phyloP scores from a whole-genome alignment of 2,797 vertebrate species.

The Cheirogaleus major region DNA sequence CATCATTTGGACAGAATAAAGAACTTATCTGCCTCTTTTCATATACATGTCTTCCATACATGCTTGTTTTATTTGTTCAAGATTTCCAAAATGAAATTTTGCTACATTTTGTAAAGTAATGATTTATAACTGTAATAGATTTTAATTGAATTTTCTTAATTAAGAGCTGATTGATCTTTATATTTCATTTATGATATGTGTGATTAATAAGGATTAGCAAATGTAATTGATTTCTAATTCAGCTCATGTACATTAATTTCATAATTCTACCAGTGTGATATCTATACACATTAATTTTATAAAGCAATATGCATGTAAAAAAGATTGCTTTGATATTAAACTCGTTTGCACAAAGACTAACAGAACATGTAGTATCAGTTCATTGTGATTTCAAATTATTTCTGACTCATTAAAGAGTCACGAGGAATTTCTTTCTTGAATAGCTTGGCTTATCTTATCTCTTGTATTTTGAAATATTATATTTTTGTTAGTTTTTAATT shows the following conservation, averaged over 20 bases:
- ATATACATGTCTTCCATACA: neutral
- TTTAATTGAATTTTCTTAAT: neutral
- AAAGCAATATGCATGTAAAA: neutral
- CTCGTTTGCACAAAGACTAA: neutral
- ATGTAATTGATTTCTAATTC: slow-evolving; percentile 49
- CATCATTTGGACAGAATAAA: neutral
- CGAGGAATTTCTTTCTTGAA: neutral
- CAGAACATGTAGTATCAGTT: neutral
- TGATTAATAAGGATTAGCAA: slow-evolving; percentile 36
- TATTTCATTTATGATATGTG: neutral
- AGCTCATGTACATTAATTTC: slow-evolving; percentile 46
- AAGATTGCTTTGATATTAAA: neutral
- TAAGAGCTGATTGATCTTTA: neutral
- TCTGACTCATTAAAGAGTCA: neutral
- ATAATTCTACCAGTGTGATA: neutral
- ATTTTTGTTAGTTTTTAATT: neutral
- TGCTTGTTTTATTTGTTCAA: neutral
- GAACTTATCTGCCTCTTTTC: neutral
- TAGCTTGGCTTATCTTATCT: neutral
- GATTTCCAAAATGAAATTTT: neutral
- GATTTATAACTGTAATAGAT: neutral
- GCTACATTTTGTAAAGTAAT: neutral
- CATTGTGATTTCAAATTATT: neutral
- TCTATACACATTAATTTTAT: slow-evolving; percentile 47
- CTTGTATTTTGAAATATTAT: neutral